Conservation (phyloP, 2,888 invertebrate species). For the Aphidoletes aphidimyza region DNA sequence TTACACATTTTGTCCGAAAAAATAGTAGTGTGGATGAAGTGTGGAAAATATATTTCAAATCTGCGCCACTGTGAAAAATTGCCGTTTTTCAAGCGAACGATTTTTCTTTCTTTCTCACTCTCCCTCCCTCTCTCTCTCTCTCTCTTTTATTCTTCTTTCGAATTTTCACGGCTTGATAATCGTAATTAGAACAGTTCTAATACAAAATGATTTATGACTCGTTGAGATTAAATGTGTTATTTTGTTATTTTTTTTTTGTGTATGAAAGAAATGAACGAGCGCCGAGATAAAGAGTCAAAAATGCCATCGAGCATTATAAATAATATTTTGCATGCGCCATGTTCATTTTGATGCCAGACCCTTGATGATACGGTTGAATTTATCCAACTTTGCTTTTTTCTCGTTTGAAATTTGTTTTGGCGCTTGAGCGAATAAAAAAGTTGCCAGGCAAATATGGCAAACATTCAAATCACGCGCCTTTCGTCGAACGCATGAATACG, state of each 20-base stretch:
- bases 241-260: neutral
- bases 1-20: too few species aligned
- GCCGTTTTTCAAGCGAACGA: neutral
- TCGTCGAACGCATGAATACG: conserved; percentile 18
- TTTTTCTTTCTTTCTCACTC: neutral
- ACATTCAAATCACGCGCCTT: conserved; percentile 22
- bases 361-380: neutral
- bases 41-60: too few species aligned
- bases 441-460: neutral
- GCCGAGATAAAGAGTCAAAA: conserved; percentile 26
- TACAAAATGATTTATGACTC: conserved; percentile 18
- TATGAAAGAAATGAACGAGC: neutral
- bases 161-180: neutral
- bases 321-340: conserved; percentile 12
- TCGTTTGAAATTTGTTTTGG: too few species aligned
- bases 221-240: neutral
- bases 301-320: conserved; percentile 21
- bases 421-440: neutral
- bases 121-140: too few species aligned
- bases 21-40: too few species aligned
- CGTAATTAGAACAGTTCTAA: conserved; percentile 50
- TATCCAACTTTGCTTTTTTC: neutral
- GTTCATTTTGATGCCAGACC: neutral
- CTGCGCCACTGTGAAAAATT: neutral
- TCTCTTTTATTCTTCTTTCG: neutral